phyloP scores from a whole-genome alignment of 2,113 vertebrate genomes.

The Trichomycterus rosablanca region DNA sequence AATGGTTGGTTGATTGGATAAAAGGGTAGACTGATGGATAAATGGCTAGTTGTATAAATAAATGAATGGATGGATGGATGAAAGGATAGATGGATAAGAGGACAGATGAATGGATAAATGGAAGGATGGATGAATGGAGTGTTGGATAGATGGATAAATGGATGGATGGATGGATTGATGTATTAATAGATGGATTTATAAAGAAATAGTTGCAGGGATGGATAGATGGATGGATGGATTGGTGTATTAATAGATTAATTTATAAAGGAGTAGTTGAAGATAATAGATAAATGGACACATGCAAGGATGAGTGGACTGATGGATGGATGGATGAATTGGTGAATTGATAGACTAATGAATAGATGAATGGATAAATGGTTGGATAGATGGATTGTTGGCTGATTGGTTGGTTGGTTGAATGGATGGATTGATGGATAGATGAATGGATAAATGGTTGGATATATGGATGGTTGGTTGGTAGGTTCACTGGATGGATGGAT shows the following conservation, averaged over 20 bases:
- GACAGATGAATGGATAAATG: not conserved
- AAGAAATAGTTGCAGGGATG: not conserved
- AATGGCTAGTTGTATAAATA: too few species aligned
- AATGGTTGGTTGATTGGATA: not conserved
- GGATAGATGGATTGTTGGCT: not conserved
- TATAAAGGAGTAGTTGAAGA: too few species aligned
- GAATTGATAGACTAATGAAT: too few species aligned
- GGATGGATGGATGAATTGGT: not conserved
- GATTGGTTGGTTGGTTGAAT: not conserved
- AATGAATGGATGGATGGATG: too few species aligned
- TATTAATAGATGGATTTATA: too few species aligned
- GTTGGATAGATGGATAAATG: not conserved
- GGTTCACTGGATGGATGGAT: not conserved
- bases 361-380: not conserved
- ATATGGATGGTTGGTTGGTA: not conserved
- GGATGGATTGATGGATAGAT: too few species aligned
- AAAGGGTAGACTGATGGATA: not conserved
- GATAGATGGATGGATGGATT: not conserved
- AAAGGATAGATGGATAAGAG: not conserved
- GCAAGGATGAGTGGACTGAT: not conserved
- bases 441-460: too few species aligned
- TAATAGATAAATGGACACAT: too few species aligned
- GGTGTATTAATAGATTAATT: too few species aligned
- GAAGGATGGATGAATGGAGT: too few species aligned
- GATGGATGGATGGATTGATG: too few species aligned